Percentiles rank a stretch among this genome's conserved stretches.
phyloP scores from a whole-genome alignment of 1,140 invertebrate genomes.

The Brachionus paranguensis region DNA sequence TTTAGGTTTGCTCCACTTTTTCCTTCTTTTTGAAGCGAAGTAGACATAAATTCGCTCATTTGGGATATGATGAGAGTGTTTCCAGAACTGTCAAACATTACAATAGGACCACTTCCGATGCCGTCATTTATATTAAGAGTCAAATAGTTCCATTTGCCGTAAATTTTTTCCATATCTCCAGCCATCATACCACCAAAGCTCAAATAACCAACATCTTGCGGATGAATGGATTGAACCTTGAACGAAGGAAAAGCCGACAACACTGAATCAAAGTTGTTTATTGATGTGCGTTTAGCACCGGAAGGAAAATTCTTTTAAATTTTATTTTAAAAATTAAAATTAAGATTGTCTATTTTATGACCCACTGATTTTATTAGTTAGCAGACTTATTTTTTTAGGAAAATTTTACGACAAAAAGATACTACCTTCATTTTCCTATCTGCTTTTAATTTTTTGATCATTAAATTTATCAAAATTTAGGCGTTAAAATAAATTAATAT shows the following conservation, averaged over 20 bases:
- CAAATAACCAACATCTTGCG: slow-evolving; percentile 13
- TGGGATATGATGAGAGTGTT: slow-evolving; percentile 26
- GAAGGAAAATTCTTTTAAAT: slow-evolving; percentile 7
- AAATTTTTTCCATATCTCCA: slow-evolving; percentile 35
- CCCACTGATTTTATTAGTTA: no score
- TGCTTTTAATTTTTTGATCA: no score
- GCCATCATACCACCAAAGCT: slow-evolving; percentile 39
- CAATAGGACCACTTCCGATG: slow-evolving; percentile 5
- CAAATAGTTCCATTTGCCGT: slow-evolving; percentile 19
- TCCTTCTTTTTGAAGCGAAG: slow-evolving; percentile 31
- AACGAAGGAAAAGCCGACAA: slow-evolving; percentile 37
- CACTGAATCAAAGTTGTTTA: neutral
- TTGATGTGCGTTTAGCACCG: slow-evolving; percentile 2
- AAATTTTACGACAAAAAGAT: no score
- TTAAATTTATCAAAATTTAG: no score
- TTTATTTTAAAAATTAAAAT: neutral
- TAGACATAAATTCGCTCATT: slow-evolving; percentile 39
- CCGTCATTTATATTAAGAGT: slow-evolving; percentile 1
- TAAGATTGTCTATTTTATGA: no score
- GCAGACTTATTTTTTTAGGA: no score
- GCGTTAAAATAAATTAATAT: no score
- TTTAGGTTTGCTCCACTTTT: slow-evolving; percentile 5
- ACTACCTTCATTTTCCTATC: no score
- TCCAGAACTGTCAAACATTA: slow-evolving; percentile 8
- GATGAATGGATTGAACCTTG: neutral